Conservation (phyloP, 1,140 invertebrate species). For the Spodoptera frugiperda region DNA sequence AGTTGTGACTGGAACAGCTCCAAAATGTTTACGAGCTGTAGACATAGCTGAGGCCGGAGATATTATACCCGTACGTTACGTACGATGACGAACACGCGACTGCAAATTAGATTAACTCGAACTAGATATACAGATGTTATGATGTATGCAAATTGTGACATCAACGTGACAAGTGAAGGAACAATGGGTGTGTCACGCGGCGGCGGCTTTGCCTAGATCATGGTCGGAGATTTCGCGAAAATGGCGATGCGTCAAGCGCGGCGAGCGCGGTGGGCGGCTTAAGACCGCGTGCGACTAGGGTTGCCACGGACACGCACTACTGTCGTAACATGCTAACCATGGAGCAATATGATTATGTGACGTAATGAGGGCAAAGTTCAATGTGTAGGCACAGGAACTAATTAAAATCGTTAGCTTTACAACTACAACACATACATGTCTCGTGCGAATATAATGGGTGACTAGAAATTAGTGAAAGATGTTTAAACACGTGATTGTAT, state of each 20-base stretch:
- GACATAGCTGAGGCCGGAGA: too few relatives aligned
- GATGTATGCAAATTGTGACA: constrained; percentile 8
- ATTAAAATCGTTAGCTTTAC: not conserved
- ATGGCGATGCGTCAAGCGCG: constrained; percentile 47
- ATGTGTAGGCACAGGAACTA: not conserved
- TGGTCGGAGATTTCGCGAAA: constrained; percentile 39
- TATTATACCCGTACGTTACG: too few relatives aligned
- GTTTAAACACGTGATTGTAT: too few relatives aligned
- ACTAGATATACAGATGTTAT: constrained; percentile 17
- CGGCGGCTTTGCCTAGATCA: constrained; percentile 52
- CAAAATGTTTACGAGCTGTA: too few relatives aligned
- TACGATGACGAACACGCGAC: too few relatives aligned
- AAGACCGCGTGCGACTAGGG: constrained; percentile 3
- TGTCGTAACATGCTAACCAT: not conserved
- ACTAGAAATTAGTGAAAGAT: too few relatives aligned
- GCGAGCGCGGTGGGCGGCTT: constrained; percentile 36
- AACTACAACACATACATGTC: too few relatives aligned
- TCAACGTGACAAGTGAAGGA: constrained; percentile 15
- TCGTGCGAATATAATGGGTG: too few relatives aligned
- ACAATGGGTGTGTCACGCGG: constrained; percentile 44
- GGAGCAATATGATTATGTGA: not conserved
- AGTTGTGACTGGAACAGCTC: too few relatives aligned
- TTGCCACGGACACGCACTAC: not conserved
- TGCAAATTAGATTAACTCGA: constrained; percentile 28
- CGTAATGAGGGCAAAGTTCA: not conserved